Conservation (phyloP, 1,140 invertebrate genomes). For the Lepidurus apus region DNA sequence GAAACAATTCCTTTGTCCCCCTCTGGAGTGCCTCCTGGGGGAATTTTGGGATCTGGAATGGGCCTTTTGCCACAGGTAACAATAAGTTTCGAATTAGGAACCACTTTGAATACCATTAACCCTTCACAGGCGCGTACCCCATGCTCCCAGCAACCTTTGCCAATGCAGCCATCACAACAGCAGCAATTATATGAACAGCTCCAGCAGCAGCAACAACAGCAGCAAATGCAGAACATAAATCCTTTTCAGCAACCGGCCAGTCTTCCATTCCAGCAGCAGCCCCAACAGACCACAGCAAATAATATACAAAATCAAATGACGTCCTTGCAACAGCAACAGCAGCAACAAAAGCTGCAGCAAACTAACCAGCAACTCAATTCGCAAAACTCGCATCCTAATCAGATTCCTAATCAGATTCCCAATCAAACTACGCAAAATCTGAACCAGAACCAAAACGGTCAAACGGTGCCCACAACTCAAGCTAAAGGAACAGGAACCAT, state of each 20-base stretch:
- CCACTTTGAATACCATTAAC: not conserved
- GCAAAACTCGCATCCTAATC: conserved; percentile 35
- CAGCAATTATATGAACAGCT: conserved; percentile 31
- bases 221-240: conserved; percentile 29
- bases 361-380: conserved; percentile 28
- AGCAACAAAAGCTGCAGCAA: conserved; percentile 38
- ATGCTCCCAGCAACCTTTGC: not conserved
- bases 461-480: conserved; percentile 30
- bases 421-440: conserved; percentile 33
- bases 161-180: conserved; percentile 30
- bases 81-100: not conserved
- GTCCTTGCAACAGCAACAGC: conserved; percentile 37
- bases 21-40: not conserved
- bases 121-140: conserved; percentile 30
- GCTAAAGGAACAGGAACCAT: conserved; percentile 43
- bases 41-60: not conserved
- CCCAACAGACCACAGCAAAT: conserved; percentile 34
- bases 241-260: not conserved
- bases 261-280: conserved; percentile 35
- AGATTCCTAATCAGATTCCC: conserved; percentile 37
- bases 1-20: not conserved
- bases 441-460: conserved; percentile 25
- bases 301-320: conserved; percentile 33
- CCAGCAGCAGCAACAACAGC: conserved; percentile 34
- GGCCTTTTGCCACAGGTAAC: not conserved